Base-by-base conservation (phyloP, 1,140 invertebrate genomes). In the Grapholita molesta region DNA sequence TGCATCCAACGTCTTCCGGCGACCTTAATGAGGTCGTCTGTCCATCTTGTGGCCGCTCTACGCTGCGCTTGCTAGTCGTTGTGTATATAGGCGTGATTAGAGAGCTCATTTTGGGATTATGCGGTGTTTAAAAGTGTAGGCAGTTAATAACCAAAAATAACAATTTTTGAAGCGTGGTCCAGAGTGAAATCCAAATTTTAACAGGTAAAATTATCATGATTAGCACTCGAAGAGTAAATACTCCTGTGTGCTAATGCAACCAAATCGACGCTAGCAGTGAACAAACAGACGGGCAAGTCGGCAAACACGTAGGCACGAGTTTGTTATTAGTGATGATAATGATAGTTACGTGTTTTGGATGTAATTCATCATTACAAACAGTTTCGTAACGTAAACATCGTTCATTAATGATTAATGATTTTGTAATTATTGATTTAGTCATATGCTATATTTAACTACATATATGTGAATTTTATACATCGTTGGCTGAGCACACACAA, bases 221-320 rank as follows among this genome's bases (percentile, higher is more conserved):
- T 61, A 61, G n/a, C 55, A 30, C 25, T 25, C 61, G 52, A 35
- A 64, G 42, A 23, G 35, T 74, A 82, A 80, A 82, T 71, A 79
- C 77, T 55, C 64, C 78, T 57, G 61, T 35, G 64, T 74, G 78
- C 72, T 85, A 83, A 85, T 75, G 68, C 67, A 66, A 61, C 67
- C 64, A 83, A 82, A 85, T 85, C 82, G 82, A 85, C 80, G 74
- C 66, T 75, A 64, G 69, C 75, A 77, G 69, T 76, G 79, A 81
- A 75, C 78, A 79, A 61, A 61, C 55, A 61, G 25, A 61, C 55
- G 15, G 2, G 18, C 32, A 65, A 65, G 18, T n/a, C 65, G 67
- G 68, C 74, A 84, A 82, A 83, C 70, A 85, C 52, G 66, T 11
- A 66, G 64, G 73, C 78, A 77, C 76, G 79, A 79, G 70, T 67